Conservation (phyloP, 2,888 invertebrate species). For the Lysandra bellargus region DNA sequence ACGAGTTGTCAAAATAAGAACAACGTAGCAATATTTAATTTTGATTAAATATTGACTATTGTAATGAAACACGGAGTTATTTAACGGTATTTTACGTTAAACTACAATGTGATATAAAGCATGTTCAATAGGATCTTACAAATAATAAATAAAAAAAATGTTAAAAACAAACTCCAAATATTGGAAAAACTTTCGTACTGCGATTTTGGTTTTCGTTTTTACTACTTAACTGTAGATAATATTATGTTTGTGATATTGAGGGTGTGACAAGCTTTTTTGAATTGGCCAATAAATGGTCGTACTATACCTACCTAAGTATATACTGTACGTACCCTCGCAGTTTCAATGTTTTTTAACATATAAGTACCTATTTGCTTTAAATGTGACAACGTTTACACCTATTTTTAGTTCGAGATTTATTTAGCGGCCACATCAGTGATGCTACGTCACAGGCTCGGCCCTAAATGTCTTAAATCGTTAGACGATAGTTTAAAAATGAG, state of each 20-base stretch:
- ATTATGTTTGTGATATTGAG: background rate
- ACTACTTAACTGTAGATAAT: too few species aligned
- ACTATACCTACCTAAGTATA: background rate
- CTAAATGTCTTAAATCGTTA: conserved; percentile 14
- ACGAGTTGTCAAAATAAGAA: background rate
- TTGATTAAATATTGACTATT: background rate
- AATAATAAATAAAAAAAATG: too few species aligned
- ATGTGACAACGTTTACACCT: background rate
- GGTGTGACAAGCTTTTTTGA: background rate
- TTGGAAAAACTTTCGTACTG: too few species aligned
- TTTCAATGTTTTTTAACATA: background rate
- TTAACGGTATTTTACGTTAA: background rate
- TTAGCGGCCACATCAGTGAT: conserved; percentile 28
- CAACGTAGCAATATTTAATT: background rate
- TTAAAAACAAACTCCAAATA: too few species aligned
- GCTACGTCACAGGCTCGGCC: conserved; percentile 17
- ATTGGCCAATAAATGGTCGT: background rate
- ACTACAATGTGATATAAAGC: too few species aligned
- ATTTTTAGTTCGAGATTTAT: conserved; percentile 15
- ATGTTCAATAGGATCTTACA: too few species aligned
- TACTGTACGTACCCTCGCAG: background rate
- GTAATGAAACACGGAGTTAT: background rate
- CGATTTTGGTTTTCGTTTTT: too few species aligned
- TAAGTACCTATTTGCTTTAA: background rate
- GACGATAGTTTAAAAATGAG: background rate